These are phyloP conservation scores for Drosophila koepferae DNA, from an alignment of 2,888 invertebrate species.

Conservation along the genomic window DNA sequence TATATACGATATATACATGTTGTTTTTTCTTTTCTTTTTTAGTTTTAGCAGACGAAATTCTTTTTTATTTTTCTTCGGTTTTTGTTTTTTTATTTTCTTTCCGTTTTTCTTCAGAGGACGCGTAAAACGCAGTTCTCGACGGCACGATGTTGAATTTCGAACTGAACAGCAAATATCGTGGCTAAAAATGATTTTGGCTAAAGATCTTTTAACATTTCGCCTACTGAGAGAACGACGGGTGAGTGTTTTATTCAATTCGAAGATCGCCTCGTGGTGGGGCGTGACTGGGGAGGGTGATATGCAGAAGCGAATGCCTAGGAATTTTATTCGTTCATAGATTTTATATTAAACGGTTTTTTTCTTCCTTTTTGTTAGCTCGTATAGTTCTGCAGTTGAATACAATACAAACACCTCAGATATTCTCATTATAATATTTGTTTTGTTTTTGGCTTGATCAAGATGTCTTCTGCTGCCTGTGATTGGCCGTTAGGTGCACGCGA, in stretches of 20 bases:
- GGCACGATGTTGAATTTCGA: constrained; percentile 72
- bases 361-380: constrained; percentile 27
- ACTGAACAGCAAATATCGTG: constrained; percentile 67
- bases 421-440: constrained; percentile 22
- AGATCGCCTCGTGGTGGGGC: neutral
- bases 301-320: constrained; percentile 45
- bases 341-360: constrained; percentile 58
- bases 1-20: constrained; percentile 57
- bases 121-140: constrained; percentile 57
- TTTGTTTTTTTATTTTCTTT: constrained; percentile 17
- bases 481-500: constrained; percentile 51
- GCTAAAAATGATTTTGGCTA: constrained; percentile 75
- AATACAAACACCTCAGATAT: constrained; percentile 3
- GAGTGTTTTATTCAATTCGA: constrained; percentile 30
- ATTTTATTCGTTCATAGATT: constrained; percentile 69
- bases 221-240: constrained; percentile 45
- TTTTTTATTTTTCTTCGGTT: constrained; percentile 5
- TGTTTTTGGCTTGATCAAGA: constrained; percentile 47
- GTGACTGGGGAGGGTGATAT: neutral
- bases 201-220: constrained; percentile 47
- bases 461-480: constrained; percentile 39
- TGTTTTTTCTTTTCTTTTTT: constrained; percentile 30
- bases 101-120: constrained; percentile 35
- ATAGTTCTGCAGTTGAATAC: constrained; percentile 20
- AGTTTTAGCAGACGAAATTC: constrained; percentile 40